These are phyloP conservation scores for Cheilinus undulatus DNA, from an alignment of 2,113 vertebrate species.

Conservation along the genomic window DNA sequence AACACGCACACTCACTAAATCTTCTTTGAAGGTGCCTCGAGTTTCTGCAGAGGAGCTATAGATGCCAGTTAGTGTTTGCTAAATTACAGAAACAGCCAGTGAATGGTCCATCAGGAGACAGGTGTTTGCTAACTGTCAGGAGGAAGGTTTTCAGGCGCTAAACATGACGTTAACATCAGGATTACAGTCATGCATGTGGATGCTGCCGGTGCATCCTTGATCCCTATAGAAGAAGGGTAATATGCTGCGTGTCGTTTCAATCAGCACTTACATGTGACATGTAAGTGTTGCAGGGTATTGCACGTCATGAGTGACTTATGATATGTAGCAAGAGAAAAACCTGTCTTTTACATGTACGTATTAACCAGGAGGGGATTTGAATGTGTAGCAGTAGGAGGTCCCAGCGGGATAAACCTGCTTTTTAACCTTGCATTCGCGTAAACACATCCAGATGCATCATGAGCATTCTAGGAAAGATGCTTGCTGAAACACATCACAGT, in stretches of 20 bases:
- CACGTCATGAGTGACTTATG: background rate
- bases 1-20: constrained; percentile 29
- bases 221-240: background rate
- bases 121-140: constrained; percentile 39
- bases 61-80: constrained; percentile 18
- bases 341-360: too few species aligned
- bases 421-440: too few species aligned
- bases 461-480: too few species aligned
- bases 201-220: background rate
- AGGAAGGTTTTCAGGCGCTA: constrained; percentile 23
- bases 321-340: background rate
- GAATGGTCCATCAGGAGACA: constrained; percentile 26
- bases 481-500: too few species aligned
- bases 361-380: too few species aligned
- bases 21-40: constrained; percentile 36
- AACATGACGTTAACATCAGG: constrained; percentile 35
- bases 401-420: too few species aligned
- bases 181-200: background rate
- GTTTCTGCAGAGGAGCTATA: constrained; percentile 14
- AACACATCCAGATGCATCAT: too few species aligned
- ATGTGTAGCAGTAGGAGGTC: too few species aligned
- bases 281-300: background rate
- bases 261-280: background rate
- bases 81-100: constrained; percentile 36
- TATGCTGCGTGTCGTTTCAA: constrained; percentile 3